Evolutionary conservation across 2,113 vertebrate genomes (phyloP), one percentile per base, ranked within the genome.

Genomic region (Origma solitaria): DNA sequence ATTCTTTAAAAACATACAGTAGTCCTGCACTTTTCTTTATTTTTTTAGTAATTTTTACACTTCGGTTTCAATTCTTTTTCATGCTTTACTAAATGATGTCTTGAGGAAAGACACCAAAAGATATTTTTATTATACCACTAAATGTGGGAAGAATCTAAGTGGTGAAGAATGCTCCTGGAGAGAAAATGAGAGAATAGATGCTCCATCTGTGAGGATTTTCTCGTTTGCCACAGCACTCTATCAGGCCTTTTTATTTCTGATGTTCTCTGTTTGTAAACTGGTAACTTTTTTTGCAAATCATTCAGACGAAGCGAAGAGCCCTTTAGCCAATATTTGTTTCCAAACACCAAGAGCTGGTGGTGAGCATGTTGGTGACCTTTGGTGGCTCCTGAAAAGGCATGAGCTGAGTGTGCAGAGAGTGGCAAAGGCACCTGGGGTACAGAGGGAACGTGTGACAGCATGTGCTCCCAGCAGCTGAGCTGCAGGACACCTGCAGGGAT

Each of bases 121-220:
- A 61, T 89, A 87, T 91, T 96, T 95, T 95, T 84, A 61, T 38
- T 66, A 86, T 60, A 58, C 12, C 15, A 7, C 44, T 82, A 40
- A 86, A 91, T 71, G 79, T 90, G 76, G 54, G 65, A 89, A 73
- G 87, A 86, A 30, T 77, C 77, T 86, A 86, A 96, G 78, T 65
- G 78, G 64, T 2, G 0, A 58, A 88, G 47, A 93, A 61, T 50
- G 44, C 60, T 94, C 71, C 70, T 83, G 71, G 86, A 94, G 72
- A 92, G 80, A 78, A 92, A 91, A 86, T 44, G 50, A 92, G 49
- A 82, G 50, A 91, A 58, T 60, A 70, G 78, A 25, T 76, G n/a
- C 80, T 95, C 77, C 83, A 91, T 95, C 84, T 92, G 90, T 91
- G 86, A 92, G 84, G 73, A 47, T 93, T 94, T 89, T 92, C 90